Evolutionary conservation across 2,113 vertebrate genomes (phyloP).

Genomic region (Cervus canadensis): DNA sequence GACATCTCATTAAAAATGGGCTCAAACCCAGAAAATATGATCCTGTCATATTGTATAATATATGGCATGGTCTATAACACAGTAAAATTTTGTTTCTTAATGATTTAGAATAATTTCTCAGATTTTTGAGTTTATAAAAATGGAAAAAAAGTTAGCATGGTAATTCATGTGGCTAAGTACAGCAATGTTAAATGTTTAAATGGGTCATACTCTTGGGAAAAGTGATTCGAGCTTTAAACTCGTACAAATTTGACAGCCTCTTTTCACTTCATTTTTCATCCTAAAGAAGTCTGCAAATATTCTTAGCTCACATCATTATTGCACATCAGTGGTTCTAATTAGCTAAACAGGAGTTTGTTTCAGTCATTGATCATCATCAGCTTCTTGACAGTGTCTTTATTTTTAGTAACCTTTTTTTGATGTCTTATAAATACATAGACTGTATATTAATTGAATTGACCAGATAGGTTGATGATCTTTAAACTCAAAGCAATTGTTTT

Average conservation of each 20-base stretch:
- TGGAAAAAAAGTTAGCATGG: constrained; percentile 67
- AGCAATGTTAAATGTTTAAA: constrained; percentile 80
- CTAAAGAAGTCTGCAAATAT: constrained; percentile 88
- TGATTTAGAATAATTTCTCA: constrained; percentile 77
- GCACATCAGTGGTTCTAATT: constrained; percentile 90
- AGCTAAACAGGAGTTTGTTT: constrained; percentile 88
- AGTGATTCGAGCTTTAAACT: constrained; percentile 82
- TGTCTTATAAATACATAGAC: constrained; percentile 57
- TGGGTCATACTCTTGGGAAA: constrained; percentile 79
- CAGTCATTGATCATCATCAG: constrained; percentile 89
- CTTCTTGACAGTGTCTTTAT: constrained; percentile 83
- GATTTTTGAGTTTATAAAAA: constrained; percentile 71
- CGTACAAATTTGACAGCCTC: constrained; percentile 82
- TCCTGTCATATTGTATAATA: constrained; percentile 67
- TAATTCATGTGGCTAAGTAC: constrained; percentile 78
- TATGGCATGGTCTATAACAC: constrained; percentile 58
- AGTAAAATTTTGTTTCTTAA: constrained; percentile 73
- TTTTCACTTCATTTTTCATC: constrained; percentile 89
- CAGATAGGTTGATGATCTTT: background rate
- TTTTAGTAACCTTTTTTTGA: constrained; percentile 49
- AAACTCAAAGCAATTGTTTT: constrained; percentile 24
- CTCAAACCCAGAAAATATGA: constrained; percentile 76
- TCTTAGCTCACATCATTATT: constrained; percentile 87
- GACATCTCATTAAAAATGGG: constrained; percentile 80
- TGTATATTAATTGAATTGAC: constrained; percentile 58